Base-by-base conservation (phyloP, 2,888 invertebrate species). In the Oscheius onirici region DNA sequence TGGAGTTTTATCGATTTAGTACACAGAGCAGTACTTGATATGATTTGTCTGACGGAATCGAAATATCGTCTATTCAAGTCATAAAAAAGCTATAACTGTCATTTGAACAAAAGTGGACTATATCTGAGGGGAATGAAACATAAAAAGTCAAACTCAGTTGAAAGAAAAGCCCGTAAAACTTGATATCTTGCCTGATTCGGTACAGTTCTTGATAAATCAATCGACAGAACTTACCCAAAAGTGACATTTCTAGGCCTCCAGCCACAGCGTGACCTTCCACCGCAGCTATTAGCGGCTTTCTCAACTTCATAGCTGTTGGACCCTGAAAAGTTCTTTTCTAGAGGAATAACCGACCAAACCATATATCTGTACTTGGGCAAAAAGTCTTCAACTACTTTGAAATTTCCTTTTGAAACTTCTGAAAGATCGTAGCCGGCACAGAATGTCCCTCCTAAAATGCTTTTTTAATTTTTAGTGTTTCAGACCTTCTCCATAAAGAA, bases 371-470 rank as follows among this genome's bases (percentile, higher is more conserved):
- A 78, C 43, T 81, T 79, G 40, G 72, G 71, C 28, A 79, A 72
- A 57, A 81, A 80, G 10, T 69, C 63, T 0, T 60, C 55, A 17
- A 71, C 72, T 2, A 40, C 57, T 13, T 66, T 41, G 66, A 77
- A 69, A 15, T 73, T 71, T n/a, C 75, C 77, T 22, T 73, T 69
- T 2, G 75, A 72, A 13, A 95, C 89, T 86, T 95, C 93, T 65
- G 92, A 90, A 65, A 96, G 90, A 89, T 97, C 95, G 88, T 92
- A 94, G 0, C 97, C 97, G 2, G 95, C 92, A 88, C 95, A 95
- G 88, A 97, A 97, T 24, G 24, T 40, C 20, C 55, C 67, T 2
- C 44, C 61, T 61, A 43, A 34, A 28, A 46, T 15, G 10, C 3
- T 8, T 34, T 34, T 34, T 3, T 6, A 34, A 34, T 8, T 34